Evolutionary conservation across 1,140 invertebrate genomes (phyloP), one percentile per base, ranked within the genome.

Genomic region (Physella acuta): DNA sequence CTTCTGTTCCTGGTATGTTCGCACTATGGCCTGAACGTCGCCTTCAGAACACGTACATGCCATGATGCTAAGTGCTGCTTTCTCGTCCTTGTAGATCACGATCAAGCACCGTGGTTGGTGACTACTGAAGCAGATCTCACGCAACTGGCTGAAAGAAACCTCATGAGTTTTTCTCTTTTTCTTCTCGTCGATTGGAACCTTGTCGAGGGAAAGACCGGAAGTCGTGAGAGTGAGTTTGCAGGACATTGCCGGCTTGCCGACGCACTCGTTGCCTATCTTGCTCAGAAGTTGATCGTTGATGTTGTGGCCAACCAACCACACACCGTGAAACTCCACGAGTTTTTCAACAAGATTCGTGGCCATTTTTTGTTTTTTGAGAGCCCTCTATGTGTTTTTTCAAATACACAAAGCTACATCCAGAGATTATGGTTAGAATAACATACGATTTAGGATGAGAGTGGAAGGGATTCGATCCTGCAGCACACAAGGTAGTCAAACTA

Each of bases 251-350:
- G 53, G 36, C 24, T 5, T 67, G 31, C 24, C 20, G 39, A 3
- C 1, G 26, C 16, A 20, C 2, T 1, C 14, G 2, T 26, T 1
- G n/a, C 1, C 33, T 20, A 16, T 52, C 20, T 3, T 3, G 36
- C 26, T 44, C 2, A 24, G 16, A n/a, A 16, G 52, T 17, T 44
- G 39, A 14, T 24, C 71, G 44, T 49, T 72, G 37, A n/a, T 37
- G 2, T 33, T 70, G 8, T 44, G 20, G 5, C 58, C 39, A 17
- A 61, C 31, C 53, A 44, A 63, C 56, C 69, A 55, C 0, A 52
- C 64, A 44, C 72, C 64, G 55, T 70, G 69, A 4, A 67, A 55
- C 17, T 49, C 51, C 8, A 53, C 55, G 1, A 62, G 56, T 53
- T 70, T 51, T 37, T 70, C 60, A 2, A 62, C 55, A 20, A 65